Conservation (phyloP, 2,797 vertebrate genomes). For the Ceryle rudis region DNA sequence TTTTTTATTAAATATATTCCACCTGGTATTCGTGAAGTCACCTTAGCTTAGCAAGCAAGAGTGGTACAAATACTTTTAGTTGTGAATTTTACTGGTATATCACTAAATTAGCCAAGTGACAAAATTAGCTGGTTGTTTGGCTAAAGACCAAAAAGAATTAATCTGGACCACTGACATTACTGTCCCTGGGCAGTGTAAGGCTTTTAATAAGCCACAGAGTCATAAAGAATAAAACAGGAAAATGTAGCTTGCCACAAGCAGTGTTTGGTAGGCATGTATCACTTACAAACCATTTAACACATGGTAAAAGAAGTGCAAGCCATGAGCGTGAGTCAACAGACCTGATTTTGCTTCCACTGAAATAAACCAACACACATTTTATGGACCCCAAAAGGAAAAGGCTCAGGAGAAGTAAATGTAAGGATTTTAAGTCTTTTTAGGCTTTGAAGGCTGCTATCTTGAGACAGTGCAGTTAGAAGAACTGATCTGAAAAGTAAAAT, state of each 20-base stretch:
- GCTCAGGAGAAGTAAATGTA: not conserved
- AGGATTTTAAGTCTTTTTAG: not conserved
- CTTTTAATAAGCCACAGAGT: slow-evolving; percentile 56
- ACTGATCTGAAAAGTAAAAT: too few species aligned
- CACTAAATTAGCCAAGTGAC: slow-evolving; percentile 61
- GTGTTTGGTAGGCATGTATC: not conserved
- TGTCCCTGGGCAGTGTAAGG: slow-evolving; percentile 3
- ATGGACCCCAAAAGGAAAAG: not conserved
- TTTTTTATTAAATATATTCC: not conserved
- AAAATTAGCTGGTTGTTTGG: slow-evolving; percentile 58
- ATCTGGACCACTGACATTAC: slow-evolving; percentile 40
- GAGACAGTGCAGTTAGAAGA: too few species aligned
- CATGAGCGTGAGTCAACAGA: not conserved
- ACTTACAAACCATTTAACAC: slow-evolving; percentile 21
- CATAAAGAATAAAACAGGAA: not conserved
- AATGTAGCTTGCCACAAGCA: not conserved
- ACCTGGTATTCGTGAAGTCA: not conserved
- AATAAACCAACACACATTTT: not conserved
- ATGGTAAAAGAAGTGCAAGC: not conserved
- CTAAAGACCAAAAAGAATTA: slow-evolving; percentile 59
- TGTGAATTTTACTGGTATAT: slow-evolving; percentile 57
- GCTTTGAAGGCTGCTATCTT: too few species aligned
- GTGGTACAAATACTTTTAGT: slow-evolving; percentile 29
- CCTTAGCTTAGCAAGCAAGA: slow-evolving; percentile 34
- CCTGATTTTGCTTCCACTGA: not conserved